Conservation (phyloP, 2,888 invertebrate species). For the Acleris literana region DNA sequence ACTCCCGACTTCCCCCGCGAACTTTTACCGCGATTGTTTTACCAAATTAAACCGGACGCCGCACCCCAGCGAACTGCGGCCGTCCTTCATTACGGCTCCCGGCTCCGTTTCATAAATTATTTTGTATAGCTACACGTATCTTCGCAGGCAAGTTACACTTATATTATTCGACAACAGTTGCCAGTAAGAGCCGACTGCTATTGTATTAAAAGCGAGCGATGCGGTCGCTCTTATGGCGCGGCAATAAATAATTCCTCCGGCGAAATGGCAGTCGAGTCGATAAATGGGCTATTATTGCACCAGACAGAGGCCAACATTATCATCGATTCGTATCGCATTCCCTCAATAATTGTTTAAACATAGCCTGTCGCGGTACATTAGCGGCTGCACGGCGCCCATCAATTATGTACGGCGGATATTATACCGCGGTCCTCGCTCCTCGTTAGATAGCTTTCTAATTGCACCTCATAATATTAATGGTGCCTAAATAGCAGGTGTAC, state of each 20-base stretch:
- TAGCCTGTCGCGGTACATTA: constrained; percentile 70
- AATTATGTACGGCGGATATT: constrained; percentile 63
- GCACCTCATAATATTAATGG: constrained; percentile 41
- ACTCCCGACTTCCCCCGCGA: constrained; percentile 44
- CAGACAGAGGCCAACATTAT: constrained; percentile 79
- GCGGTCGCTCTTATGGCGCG: constrained; percentile 66
- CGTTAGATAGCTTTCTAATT: constrained; percentile 60
- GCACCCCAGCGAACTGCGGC: constrained; percentile 57
- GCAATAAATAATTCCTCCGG: constrained; percentile 77
- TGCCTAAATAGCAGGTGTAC: constrained; percentile 9
- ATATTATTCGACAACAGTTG: constrained; percentile 74
- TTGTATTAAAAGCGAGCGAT: constrained; percentile 68
- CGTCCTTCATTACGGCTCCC: constrained; percentile 69
- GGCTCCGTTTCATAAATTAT: constrained; percentile 76
- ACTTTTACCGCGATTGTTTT: constrained; percentile 57
- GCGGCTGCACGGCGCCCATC: constrained; percentile 57
- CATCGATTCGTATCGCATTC: constrained; percentile 78
- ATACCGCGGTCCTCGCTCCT: constrained; percentile 49
- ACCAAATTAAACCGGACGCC: constrained; percentile 51
- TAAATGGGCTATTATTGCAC: constrained; percentile 80
- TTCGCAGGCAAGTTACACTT: constrained; percentile 60
- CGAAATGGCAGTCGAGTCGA: constrained; percentile 74
- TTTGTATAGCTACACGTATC: constrained; percentile 59
- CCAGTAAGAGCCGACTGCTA: constrained; percentile 63
- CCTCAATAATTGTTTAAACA: constrained; percentile 80